Evolutionary conservation across 1,140 invertebrate genomes (phyloP), one percentile per base, ranked within the genome.

Genomic region (Aphaenogaster floridana): DNA sequence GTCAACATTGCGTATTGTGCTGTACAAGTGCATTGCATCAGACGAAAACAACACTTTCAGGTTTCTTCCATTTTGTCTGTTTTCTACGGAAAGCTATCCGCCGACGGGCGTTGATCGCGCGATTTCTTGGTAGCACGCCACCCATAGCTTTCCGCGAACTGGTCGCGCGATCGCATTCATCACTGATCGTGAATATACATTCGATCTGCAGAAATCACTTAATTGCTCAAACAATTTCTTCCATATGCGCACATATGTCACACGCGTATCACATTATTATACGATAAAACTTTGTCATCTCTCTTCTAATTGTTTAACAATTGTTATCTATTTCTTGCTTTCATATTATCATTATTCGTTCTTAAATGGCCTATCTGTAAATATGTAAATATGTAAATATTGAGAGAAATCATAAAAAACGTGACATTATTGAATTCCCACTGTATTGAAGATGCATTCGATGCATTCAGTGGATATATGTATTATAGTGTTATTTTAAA

Each of bases 181-280:
- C 50, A 71, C 13, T 13, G 39, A n/a, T 81, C 78, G 84, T 88
- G 87, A 85, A 89, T 79, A 64, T 48, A 48, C 50, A 71, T 61
- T 61, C 78, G 50, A 89, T 83, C 61, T 83, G 57, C 80, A 80
- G 81, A 92, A 90, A 92, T 92, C 84, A 90, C 92, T 92, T 87
- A 94, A 93, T 94, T 94, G 94, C 94, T 94, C 94, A 94, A 94
- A 94, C 63, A 88, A 93, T 92, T 92, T 94, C 94, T 94, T 94
- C 94, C 94, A 94, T 89, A 77, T 91, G 90, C 76, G 85, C 61
- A 78, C 71, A 52, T 72, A 76, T 71, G 68, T 36, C 45, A 42
- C 79, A 57, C 69, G 76, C 77, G 34, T 72, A 78, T 9, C 63
- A 54, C 50, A 80, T 74, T 89, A 93, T 91, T 93, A 92, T 93